These are phyloP conservation scores for Melieria crassipennis DNA, from an alignment of 2,888 invertebrate genomes.

Conservation along the genomic window DNA sequence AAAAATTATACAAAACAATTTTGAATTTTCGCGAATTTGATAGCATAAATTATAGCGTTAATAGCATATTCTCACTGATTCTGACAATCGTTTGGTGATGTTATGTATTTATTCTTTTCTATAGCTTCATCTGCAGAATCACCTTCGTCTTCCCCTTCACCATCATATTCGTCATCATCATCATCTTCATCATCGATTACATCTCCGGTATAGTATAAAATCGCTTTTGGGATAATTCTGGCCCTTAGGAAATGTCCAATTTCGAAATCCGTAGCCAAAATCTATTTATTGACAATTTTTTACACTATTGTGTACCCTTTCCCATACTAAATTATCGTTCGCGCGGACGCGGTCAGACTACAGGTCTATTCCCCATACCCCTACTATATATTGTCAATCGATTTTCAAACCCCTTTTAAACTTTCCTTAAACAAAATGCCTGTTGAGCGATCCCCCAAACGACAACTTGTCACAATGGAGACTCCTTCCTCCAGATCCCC, in stretches of 20 bases:
- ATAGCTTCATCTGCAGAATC: constrained; percentile 72
- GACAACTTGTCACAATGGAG: no score
- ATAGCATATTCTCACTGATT: constrained; percentile 70
- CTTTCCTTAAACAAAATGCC: no score
- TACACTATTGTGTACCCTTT: no score
- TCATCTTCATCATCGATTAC: constrained; percentile 83
- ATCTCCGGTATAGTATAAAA: constrained; percentile 95
- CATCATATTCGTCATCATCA: constrained; percentile 69
- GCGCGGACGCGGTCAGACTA: no score
- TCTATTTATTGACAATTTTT: no score
- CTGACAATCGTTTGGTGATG: constrained; percentile 74
- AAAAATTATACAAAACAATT: not conserved
- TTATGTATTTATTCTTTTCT: constrained; percentile 58
- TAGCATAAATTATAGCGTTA: not conserved
- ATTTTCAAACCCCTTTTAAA: no score
- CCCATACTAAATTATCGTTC: no score
- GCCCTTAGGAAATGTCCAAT: constrained; percentile 98
- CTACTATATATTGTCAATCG: no score
- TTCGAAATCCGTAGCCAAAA: constrained; percentile 95
- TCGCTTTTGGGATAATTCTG: constrained; percentile 95
- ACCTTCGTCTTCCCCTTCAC: constrained; percentile 71
- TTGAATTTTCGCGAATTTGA: not conserved
- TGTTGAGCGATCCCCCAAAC: no score
- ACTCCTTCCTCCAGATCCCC: no score
- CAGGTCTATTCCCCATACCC: no score